Percentiles rank a stretch among this genome's conserved stretches.
Evolutionary conservation across 2,888 invertebrate species (phyloP).

Genomic region (Drosophila aldrichi): DNA sequence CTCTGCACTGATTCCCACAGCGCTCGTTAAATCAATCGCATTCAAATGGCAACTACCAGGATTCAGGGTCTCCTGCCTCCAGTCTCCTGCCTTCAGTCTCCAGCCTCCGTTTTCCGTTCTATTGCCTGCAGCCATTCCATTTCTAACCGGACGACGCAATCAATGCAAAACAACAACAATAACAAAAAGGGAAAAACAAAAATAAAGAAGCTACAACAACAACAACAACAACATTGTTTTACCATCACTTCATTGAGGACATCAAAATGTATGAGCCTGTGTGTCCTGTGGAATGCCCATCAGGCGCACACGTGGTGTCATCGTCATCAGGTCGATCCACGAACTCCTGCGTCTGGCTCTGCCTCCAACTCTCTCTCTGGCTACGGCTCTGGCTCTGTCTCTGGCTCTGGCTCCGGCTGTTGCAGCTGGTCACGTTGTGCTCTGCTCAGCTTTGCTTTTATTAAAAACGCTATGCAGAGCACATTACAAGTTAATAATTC

Average conservation of each 20-base stretch:
- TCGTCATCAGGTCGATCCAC: constrained; percentile 54
- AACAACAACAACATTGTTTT: constrained; percentile 58
- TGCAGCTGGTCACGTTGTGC: constrained; percentile 71
- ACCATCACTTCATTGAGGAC: constrained; percentile 79
- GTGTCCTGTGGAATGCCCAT: constrained; percentile 57
- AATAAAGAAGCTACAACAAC: constrained; percentile 20
- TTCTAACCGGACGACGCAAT: constrained; percentile 72
- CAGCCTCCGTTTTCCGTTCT: not conserved
- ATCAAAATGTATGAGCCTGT: constrained; percentile 76
- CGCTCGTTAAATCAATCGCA: constrained; percentile 79
- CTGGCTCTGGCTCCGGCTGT: constrained; percentile 14
- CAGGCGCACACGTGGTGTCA: constrained; percentile 71
- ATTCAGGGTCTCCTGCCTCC: not conserved
- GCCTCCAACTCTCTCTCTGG: not conserved
- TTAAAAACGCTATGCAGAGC: constrained; percentile 81
- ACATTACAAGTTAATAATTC: constrained; percentile 82
- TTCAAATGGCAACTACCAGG: constrained; percentile 64
- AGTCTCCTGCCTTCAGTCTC: not conserved
- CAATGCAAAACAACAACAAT: constrained; percentile 70
- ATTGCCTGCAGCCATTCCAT: constrained; percentile 20
- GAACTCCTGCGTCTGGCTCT: constrained; percentile 9
- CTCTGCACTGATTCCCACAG: constrained; percentile 72
- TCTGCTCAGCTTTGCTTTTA: constrained; percentile 70
- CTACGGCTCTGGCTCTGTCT: not conserved
- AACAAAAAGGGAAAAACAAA: not conserved